A percentile compares a stretch with the other conserved stretches of the same genome.
These are phyloP conservation scores for Lycaena phlaeas DNA, from an alignment of 2,888 invertebrate genomes.

Conservation along the genomic window DNA sequence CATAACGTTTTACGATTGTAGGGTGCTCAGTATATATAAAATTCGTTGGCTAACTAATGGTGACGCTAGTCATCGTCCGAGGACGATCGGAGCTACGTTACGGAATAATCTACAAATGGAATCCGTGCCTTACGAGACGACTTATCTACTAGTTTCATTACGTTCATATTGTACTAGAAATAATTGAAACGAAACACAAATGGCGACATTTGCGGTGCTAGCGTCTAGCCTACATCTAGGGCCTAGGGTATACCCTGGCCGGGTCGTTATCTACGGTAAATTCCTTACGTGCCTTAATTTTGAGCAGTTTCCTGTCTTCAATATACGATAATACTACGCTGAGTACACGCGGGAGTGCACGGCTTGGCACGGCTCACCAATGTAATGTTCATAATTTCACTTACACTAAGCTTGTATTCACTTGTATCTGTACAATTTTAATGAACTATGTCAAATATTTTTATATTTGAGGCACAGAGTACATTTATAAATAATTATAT, in stretches of 20 bases:
- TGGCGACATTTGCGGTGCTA: too few species aligned
- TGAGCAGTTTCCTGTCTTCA: conserved; percentile 55
- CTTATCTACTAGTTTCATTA: too few species aligned
- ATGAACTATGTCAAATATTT: too few species aligned
- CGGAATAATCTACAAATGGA: too few species aligned
- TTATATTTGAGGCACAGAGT: too few species aligned
- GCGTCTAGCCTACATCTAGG: conserved; percentile 46
- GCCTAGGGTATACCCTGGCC: conserved; percentile 12
- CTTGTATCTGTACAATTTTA: background rate
- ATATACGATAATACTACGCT: conserved; percentile 31
- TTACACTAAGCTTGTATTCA: background rate
- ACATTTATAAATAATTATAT: too few species aligned
- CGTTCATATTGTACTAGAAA: too few species aligned
- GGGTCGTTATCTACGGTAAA: conserved; percentile 45
- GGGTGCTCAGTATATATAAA: conserved; percentile 67
- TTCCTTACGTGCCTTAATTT: conserved; percentile 60
- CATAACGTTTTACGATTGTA: conserved; percentile 55
- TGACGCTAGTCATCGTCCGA: conserved; percentile 38
- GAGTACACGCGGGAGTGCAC: conserved; percentile 30
- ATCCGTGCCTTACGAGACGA: too few species aligned
- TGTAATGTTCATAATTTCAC: background rate
- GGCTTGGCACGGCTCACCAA: background rate
- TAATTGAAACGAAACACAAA: too few species aligned
- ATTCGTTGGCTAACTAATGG: conserved; percentile 70
- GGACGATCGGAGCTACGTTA: conserved; percentile 46